A percentile compares a stretch with the other conserved stretches of the same genome.
phyloP scores from a whole-genome alignment of 2,797 vertebrate genomes.

The Lepus oiostolus region DNA sequence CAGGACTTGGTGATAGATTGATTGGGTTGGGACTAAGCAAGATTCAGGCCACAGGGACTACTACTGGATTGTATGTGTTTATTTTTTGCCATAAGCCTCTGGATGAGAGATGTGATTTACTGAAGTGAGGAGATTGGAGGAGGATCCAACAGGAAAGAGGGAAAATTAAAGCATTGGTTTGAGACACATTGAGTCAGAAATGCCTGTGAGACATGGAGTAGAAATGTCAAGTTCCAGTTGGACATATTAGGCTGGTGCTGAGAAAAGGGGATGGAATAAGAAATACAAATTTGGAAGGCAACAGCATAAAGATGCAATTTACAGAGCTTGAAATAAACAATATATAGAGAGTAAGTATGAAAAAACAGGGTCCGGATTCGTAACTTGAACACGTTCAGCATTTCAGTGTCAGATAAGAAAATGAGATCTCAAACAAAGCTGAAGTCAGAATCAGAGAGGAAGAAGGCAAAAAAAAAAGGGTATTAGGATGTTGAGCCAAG shows the following conservation, averaged over 20 bases:
- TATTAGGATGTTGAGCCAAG: no score
- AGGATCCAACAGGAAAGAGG: neutral
- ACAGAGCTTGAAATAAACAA: neutral
- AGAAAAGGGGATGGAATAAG: neutral
- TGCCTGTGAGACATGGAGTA: neutral
- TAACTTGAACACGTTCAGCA: neutral
- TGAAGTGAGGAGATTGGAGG: neutral
- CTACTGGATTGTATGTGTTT: neutral
- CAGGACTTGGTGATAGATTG: neutral
- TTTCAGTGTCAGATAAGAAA: neutral
- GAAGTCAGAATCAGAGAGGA: neutral
- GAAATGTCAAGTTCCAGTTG: neutral
- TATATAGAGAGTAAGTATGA: neutral
- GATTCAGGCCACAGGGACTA: neutral
- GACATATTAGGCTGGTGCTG: neutral
- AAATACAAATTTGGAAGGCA: neutral
- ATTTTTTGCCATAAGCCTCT: neutral
- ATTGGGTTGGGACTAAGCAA: neutral
- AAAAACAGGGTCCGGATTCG: neutral
- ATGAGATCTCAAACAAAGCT: neutral
- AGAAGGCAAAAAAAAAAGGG: neutral
- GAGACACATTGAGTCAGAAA: conserved; percentile 1
- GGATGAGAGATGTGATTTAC: neutral
- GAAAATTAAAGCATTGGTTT: neutral
- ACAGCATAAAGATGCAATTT: neutral